Conservation (phyloP, 1,140 invertebrate species). For the Aradophagus sp. region DNA sequence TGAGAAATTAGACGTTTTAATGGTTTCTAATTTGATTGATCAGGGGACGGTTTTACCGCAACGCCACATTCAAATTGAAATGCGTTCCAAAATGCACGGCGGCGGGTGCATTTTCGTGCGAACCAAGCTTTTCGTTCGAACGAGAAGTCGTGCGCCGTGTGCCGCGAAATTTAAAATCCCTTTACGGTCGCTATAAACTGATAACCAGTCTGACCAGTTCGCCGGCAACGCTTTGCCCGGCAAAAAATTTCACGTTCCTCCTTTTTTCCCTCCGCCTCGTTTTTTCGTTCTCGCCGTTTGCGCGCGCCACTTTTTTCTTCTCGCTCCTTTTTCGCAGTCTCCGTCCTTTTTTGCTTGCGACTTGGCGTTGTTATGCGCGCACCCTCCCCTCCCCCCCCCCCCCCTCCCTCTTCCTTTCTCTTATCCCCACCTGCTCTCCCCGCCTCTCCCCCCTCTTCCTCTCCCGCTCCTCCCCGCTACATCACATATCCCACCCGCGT, state of each 20-base stretch:
- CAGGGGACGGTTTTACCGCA: too few species aligned
- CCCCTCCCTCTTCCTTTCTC: not conserved
- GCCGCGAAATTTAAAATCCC: conserved; percentile 73
- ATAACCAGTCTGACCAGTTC: conserved; percentile 73
- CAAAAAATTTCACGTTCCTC: conserved; percentile 64
- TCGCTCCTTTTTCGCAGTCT: conserved; percentile 40
- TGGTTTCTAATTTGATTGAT: too few species aligned
- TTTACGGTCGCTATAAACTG: conserved; percentile 71
- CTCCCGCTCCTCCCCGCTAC: conserved; percentile 9
- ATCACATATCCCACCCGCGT: too few species aligned
- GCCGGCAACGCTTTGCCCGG: conserved; percentile 61
- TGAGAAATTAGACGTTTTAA: too few species aligned
- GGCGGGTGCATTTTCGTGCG: too few species aligned
- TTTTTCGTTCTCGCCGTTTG: conserved; percentile 54
- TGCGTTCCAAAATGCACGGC: conserved; percentile 27
- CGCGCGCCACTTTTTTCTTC: conserved; percentile 37
- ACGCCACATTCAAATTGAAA: too few species aligned
- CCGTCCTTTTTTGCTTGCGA: conserved; percentile 40
- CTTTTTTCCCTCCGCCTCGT: conserved; percentile 59
- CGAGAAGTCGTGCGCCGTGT: conserved; percentile 61
- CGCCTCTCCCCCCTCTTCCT: not conserved
- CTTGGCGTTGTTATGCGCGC: conserved; percentile 47
- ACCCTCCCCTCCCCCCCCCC: not conserved
- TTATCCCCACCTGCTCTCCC: conserved; percentile 1
- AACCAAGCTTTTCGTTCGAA: not conserved